A percentile compares a stretch with the other conserved stretches of the same genome.
phyloP scores from a whole-genome alignment of 2,797 vertebrate genomes.

The Peromyscus aztecus region DNA sequence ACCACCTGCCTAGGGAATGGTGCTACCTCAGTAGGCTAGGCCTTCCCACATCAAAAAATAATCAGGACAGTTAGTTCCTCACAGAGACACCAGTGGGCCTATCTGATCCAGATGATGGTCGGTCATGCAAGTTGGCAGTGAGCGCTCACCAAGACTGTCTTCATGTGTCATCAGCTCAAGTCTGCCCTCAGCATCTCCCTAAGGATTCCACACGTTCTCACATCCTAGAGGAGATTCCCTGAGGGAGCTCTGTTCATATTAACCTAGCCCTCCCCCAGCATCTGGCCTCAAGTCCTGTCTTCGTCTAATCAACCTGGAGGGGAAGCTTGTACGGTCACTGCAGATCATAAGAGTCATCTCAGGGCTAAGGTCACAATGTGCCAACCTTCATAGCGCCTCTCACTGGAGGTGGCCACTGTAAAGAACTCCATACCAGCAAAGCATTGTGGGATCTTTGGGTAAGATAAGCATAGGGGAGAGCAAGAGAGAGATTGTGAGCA shows the following conservation, averaged over 20 bases:
- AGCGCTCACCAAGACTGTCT: background rate
- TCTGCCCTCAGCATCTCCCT: background rate
- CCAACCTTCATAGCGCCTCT: background rate
- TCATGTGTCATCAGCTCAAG: background rate
- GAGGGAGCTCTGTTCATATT: background rate
- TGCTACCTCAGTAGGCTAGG: background rate
- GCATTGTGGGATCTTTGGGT: background rate
- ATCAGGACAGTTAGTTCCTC: background rate
- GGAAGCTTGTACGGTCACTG: accelerated
- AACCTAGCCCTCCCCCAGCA: background rate
- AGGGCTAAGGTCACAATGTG: background rate
- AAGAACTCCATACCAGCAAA: background rate
- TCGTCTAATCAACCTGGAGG: background rate
- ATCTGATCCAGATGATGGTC: background rate
- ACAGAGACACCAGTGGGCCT: background rate
- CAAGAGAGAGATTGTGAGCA: background rate
- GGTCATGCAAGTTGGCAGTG: background rate
- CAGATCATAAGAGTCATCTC: background rate
- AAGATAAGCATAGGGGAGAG: background rate
- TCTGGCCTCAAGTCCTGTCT: background rate
- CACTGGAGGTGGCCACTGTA: accelerated
- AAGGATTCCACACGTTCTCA: too few species aligned
- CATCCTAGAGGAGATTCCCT: background rate
- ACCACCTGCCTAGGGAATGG: background rate
- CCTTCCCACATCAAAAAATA: background rate